Conservation (phyloP, 1,140 invertebrate genomes). For the Lordiphosa clarofinis region DNA sequence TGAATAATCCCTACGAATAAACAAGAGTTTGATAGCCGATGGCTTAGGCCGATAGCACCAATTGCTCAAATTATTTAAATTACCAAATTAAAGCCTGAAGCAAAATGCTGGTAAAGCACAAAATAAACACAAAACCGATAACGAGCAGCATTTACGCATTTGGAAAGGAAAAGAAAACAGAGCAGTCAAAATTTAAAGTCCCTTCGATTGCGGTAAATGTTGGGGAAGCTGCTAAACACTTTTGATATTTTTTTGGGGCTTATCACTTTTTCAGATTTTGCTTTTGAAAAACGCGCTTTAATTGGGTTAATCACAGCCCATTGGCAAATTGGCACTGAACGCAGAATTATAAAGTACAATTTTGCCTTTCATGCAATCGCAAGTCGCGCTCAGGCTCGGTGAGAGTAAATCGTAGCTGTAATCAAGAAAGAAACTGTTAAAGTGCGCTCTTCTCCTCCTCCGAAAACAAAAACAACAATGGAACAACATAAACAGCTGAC, state of each 20-base stretch:
- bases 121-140: slow-evolving; percentile 27
- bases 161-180: background rate
- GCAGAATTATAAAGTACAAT: background rate
- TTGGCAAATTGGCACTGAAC: slow-evolving; percentile 24
- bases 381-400: slow-evolving; percentile 7
- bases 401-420: slow-evolving; percentile 4
- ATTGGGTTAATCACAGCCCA: slow-evolving; percentile 12
- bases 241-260: no score
- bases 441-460: slow-evolving; percentile 5
- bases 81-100: slow-evolving; percentile 53
- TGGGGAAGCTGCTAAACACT: no score
- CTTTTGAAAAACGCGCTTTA: background rate
- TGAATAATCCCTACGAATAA: no score
- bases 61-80: slow-evolving; percentile 12
- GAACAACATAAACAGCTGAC: slow-evolving; percentile 17
- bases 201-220: no score
- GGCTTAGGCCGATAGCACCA: background rate
- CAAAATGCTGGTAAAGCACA: slow-evolving; percentile 39
- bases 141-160: slow-evolving; percentile 33
- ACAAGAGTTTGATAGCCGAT: slow-evolving; percentile 1
- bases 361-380: slow-evolving; percentile 3
- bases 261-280: no score
- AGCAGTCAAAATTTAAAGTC: background rate
- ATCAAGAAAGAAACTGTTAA: slow-evolving; percentile 18
- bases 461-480: slow-evolving; percentile 17